Conservation (phyloP, 2,888 invertebrate genomes). For the Cheilosia urbana region DNA sequence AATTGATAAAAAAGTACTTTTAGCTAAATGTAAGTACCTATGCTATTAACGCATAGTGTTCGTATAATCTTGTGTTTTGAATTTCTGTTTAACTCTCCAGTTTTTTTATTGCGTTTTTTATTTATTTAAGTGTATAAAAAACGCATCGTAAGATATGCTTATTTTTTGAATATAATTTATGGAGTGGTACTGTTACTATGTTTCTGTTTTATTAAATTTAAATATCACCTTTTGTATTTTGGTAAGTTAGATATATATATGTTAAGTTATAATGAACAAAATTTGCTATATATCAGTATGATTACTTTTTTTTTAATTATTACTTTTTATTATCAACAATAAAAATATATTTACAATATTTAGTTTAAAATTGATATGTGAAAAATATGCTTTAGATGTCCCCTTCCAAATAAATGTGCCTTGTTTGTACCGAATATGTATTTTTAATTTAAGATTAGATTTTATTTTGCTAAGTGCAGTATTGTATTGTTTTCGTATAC, state of each 20-base stretch:
- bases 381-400: slow-evolving; percentile 72
- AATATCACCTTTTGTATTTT: slow-evolving; percentile 73
- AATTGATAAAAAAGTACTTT: slow-evolving; percentile 28
- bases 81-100: neutral
- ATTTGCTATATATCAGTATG: slow-evolving; percentile 71
- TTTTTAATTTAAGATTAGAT: slow-evolving; percentile 64
- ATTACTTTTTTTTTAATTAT: slow-evolving; percentile 44
- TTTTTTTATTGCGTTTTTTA: neutral
- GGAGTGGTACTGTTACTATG: slow-evolving; percentile 20
- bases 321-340: slow-evolving; percentile 51
- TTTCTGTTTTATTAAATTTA: slow-evolving; percentile 50
- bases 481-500: slow-evolving; percentile 79
- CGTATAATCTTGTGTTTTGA: slow-evolving; percentile 50
- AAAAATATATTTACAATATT: slow-evolving; percentile 72
- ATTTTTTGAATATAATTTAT: slow-evolving; percentile 35
- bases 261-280: slow-evolving; percentile 53
- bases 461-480: slow-evolving; percentile 55
- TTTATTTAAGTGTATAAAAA: slow-evolving; percentile 18
- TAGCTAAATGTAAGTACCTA: slow-evolving; percentile 13
- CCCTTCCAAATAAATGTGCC: slow-evolving; percentile 76
- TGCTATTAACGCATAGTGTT: slow-evolving; percentile 55
- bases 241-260: slow-evolving; percentile 64
- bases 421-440: slow-evolving; percentile 66
- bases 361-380: slow-evolving; percentile 77
- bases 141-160: slow-evolving; percentile 14